phyloP scores from a whole-genome alignment of 2,113 vertebrate genomes.

The Pogonocichla stellata region DNA sequence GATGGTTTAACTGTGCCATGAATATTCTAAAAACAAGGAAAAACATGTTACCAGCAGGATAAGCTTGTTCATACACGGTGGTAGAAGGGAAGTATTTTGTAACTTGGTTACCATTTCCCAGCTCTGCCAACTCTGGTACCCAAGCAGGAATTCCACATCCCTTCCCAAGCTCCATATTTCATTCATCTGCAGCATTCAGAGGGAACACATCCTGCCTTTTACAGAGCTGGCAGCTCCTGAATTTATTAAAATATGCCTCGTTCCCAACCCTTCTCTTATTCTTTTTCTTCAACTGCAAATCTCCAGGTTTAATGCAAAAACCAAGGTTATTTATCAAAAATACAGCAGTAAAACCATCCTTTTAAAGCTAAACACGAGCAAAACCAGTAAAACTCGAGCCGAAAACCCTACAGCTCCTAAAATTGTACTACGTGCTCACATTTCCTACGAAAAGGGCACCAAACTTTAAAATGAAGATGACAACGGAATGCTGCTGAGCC shows the following conservation, averaged over 20 bases:
- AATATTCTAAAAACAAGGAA: not conserved
- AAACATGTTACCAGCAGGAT: not conserved
- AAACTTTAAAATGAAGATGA: not conserved
- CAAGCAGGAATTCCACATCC: not conserved
- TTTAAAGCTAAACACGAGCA: not conserved
- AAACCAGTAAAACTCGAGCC: not conserved
- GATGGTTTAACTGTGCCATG: not conserved
- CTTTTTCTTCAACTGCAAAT: not conserved
- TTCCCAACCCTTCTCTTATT: not conserved
- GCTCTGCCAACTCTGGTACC: not conserved
- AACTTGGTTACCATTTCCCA: not conserved
- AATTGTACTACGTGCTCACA: not conserved
- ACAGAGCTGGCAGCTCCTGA: not conserved
- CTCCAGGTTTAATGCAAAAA: not conserved
- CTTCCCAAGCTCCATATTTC: not conserved
- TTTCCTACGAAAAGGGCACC: not conserved
- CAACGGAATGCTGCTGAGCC: not conserved
- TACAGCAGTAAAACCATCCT: not conserved
- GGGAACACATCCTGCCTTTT: not conserved
- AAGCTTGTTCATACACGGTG: not conserved
- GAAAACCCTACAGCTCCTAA: not conserved
- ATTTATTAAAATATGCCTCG: not conserved
- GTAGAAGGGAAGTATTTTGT: not conserved
- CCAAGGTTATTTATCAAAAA: not conserved
- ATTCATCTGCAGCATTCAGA: not conserved